phyloP scores from a whole-genome alignment of 92 coral and sea anemone species.

The Blastomussa wellsi region DNA sequence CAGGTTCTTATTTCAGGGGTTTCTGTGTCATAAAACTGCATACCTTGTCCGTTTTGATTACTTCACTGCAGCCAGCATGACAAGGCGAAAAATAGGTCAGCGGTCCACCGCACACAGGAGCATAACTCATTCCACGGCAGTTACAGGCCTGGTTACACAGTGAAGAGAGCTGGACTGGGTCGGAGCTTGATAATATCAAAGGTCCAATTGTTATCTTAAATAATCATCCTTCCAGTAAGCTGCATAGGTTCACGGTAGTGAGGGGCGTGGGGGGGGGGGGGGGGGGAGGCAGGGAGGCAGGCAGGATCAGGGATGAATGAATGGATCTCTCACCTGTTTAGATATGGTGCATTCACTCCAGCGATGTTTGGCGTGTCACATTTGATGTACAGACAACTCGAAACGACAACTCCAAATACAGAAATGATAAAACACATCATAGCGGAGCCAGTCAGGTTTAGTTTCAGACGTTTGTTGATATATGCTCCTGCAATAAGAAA shows the following conservation, averaged over 20 bases:
- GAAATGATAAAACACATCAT: constrained; percentile 79
- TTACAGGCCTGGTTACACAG: constrained; percentile 63
- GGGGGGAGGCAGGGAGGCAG: not conserved
- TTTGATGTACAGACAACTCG: constrained; percentile 52
- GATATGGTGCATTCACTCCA: constrained; percentile 67
- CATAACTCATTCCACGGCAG: constrained; percentile 51
- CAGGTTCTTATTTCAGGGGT: no score
- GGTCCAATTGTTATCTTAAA: not conserved
- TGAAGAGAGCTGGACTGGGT: constrained; percentile 35
- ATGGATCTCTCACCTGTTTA: constrained; percentile 39
- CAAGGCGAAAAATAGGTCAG: constrained; percentile 77
- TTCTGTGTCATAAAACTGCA: no score
- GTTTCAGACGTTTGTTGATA: constrained; percentile 70
- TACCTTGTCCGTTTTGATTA: constrained; percentile 5
- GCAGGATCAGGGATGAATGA: not conserved
- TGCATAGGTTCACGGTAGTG: no score
- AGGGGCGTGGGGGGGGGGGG: no score
- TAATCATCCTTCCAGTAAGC: not conserved
- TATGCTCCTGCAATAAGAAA: constrained; percentile 69
- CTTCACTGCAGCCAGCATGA: constrained; percentile 66
- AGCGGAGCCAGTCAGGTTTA: constrained; percentile 67
- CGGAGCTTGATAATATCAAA: constrained; percentile 30
- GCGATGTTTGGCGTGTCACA: constrained; percentile 64
- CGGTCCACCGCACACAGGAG: constrained; percentile 68
- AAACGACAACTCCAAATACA: constrained; percentile 42